Base-by-base conservation (phyloP, 1,140 invertebrate genomes). In the Solenopsis invicta region DNA sequence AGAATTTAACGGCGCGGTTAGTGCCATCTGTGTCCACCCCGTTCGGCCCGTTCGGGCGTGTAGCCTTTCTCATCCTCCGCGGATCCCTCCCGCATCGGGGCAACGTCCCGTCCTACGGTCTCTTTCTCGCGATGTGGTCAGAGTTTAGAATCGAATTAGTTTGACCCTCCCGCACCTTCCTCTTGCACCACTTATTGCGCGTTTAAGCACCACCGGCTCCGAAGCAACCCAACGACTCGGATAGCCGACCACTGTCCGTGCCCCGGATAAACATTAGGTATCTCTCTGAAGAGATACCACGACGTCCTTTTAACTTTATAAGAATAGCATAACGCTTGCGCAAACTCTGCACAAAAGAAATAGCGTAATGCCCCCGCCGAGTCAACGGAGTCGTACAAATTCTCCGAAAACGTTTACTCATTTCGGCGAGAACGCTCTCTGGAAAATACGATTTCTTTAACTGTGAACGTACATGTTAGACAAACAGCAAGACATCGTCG, bases 81-180 rank as follows among this genome's bases (percentile, higher is more conserved):
- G 50, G 29, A 75, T 61, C 86, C 21, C 67, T 67, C 69, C 85
- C 81, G 54, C 64, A 71, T 78, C 45, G 29, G 34, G 64, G 59
- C 34, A 52, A n/a, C 59, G 12, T 59, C 13, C 29, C 29, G 29
- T 56, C 12, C 12, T 12, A 75, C 59, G 72, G 85, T 81, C 91
- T 92, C 88, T 89, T 85, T 87, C 88, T 87, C 88, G 87, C 90
- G 87, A 89, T 93, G 93, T 91, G 95, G 94, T 95, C 95, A 94
- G 94, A 95, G 94, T 95, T 95, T 95, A 95, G 94, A 95, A 95
- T 95, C 95, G 95, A 95, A 95, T 95, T 95, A 95, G 95, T 95
- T 95, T 95, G 93, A 94, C 94, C 93, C 93, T 90, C 85, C 76
- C 92, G 50, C 37, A 10, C 54, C n/a, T 16, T n/a, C 29, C 37